Evolutionary conservation across 2,797 vertebrate species (phyloP), one percentile per base, ranked within the genome.

Genomic region (Phoxinus dragarum): DNA sequence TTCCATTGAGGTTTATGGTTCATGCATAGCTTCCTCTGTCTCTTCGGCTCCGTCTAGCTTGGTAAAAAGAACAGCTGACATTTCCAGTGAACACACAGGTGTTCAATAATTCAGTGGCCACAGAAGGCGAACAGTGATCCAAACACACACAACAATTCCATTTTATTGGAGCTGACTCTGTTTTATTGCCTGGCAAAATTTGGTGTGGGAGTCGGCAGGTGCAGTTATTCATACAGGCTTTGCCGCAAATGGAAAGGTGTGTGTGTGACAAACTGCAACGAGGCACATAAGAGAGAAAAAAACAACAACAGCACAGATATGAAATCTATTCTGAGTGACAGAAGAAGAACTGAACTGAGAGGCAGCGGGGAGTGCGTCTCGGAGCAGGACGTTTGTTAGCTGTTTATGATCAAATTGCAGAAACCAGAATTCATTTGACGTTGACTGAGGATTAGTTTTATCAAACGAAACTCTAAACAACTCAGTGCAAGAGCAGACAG

Each of bases 101-200:
- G 83, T 86, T 90, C 89, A 89, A 90, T 90, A 88, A 91, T 90
- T 91, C 87, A 90, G 79, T 71, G 47, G 80, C 66, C 82, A 85
- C 84, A 81, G 86, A 79, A 89, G 86, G 73, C 66, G 75, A 88
- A 89, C 87, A 86, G 86, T 85, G 81, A 90, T 90, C 87, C 83
- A 78, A 89, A 89, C 88, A 90, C 86, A 87, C 72, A 81, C 73
- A 85, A 86, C 88, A 86, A 87, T 86, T 86, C 86, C 59, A 76
- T 87, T 90, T 90, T 87, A 91, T 88, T 81, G 86, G 69, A 89
- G 83, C 27, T 36, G 77, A 81, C 79, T 84, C 67, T 21, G 77
- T 88, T 88, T 88, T 86, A 85, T 87, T 89, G 85, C 73, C 6
- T 82, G 80, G 86, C 49, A 80, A 86, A 90, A 81, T 88, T 85